Conservation (phyloP, 2,113 vertebrate species). For the Pelmatolapia mariae region DNA sequence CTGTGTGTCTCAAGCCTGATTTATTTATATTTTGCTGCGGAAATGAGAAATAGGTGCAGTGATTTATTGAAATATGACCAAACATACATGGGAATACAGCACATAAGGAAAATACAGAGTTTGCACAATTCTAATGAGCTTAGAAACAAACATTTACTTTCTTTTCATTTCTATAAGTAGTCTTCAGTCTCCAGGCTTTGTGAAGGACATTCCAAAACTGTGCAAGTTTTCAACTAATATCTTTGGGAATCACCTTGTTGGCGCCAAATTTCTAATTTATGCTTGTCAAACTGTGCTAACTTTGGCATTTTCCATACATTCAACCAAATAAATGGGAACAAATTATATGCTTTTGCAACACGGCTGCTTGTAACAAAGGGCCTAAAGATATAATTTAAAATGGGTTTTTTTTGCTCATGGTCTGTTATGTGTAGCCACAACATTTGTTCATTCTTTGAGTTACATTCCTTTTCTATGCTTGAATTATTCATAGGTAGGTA, state of each 20-base stretch:
- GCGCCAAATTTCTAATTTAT: not conserved
- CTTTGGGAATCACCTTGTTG: not conserved
- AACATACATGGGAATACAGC: not conserved
- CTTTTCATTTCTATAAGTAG: not conserved
- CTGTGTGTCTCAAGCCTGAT: not conserved
- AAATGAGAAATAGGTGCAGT: not conserved
- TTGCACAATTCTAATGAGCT: not conserved
- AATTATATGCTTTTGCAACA: not conserved
- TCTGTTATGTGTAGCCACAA: not conserved
- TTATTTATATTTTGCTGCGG: not conserved
- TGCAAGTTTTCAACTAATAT: not conserved
- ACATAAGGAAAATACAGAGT: not conserved
- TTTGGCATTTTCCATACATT: not conserved
- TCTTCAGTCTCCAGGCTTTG: not conserved
- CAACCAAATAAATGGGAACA: not conserved
- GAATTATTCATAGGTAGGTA: not conserved
- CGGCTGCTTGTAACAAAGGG: not conserved
- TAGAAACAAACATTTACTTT: not conserved
- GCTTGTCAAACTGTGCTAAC: not conserved
- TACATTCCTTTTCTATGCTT: not conserved
- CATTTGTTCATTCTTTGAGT: not conserved
- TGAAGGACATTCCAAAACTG: not conserved
- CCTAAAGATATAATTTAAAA: not conserved
- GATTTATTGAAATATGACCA: not conserved
- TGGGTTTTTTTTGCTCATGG: rapidly evolving